Conservation (phyloP, 2,797 vertebrate genomes). For the Danio jaintianensis region DNA sequence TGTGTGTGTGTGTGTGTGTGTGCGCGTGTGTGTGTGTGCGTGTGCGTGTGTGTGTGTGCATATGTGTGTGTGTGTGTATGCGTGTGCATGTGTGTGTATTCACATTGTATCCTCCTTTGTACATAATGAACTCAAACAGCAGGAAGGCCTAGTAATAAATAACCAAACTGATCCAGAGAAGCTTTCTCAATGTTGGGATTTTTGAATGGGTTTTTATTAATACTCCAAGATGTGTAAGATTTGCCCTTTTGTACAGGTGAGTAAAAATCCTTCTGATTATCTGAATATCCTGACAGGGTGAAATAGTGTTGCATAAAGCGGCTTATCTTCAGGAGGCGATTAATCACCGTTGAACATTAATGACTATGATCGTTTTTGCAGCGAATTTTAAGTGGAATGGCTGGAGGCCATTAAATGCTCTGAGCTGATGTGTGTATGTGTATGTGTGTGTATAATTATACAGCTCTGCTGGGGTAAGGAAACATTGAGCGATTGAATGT, state of each 20-base stretch:
- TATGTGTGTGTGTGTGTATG: no score
- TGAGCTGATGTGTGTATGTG: conserved; percentile 21
- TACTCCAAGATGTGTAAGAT: neutral
- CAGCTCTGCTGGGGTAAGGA: conserved; percentile 36
- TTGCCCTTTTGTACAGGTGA: conserved; percentile 10
- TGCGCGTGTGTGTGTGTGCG: no score
- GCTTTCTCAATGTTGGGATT: neutral
- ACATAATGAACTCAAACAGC: neutral
- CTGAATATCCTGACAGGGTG: conserved; percentile 23
- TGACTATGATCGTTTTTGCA: conserved; percentile 59
- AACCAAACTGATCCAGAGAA: neutral
- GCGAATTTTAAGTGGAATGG: conserved; percentile 56
- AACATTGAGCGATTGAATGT: conserved; percentile 41
- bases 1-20: neutral
- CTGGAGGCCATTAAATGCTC: conserved; percentile 44
- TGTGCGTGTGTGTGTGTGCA: no score
- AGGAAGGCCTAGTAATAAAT: neutral
- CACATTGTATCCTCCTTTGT: neutral
- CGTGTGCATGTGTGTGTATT: no score
- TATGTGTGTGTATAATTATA: conserved; percentile 45
- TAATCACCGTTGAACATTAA: conserved; percentile 58
- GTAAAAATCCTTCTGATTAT: conserved; percentile 25
- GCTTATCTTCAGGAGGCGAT: conserved; percentile 47
- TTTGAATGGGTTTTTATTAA: neutral
- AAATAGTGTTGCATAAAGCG: conserved; percentile 46